A percentile compares a stretch with the other conserved stretches of the same genome.
phyloP scores from a whole-genome alignment of 2,797 vertebrate species.

The Hypotaenidia okinawae region DNA sequence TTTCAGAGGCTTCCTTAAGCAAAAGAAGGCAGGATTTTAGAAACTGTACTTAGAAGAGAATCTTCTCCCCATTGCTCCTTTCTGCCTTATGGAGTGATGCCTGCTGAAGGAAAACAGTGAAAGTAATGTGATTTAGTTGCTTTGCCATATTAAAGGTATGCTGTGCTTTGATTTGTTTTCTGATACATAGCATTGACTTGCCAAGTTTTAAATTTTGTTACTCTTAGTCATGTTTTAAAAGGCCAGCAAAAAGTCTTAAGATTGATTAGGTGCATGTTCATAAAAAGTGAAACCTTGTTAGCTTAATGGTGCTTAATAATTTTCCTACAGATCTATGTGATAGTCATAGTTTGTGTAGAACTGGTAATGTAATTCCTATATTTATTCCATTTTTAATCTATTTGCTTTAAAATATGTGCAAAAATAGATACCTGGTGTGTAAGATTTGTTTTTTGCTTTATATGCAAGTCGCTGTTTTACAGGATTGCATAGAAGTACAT shows the following conservation, averaged over 20 bases:
- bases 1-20: background rate
- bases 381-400: background rate
- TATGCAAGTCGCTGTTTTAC: background rate
- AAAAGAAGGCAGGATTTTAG: background rate
- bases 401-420: background rate
- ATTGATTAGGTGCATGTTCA: background rate
- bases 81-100: background rate
- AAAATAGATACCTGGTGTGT: background rate
- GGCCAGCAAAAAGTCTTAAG: background rate
- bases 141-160: background rate
- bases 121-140: background rate
- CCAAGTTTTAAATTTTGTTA: background rate
- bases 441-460: background rate
- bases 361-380: background rate
- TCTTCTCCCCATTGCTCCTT: background rate
- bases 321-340: background rate
- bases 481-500: slow-evolving; percentile 89
- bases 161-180: background rate
- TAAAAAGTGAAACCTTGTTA: background rate
- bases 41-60: background rate
- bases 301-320: background rate
- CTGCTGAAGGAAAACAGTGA: background rate
- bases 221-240: background rate
- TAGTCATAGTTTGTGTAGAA: background rate
- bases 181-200: background rate